Evolutionary conservation across 30 jellyfish, hydroid and myxozoan genomes (phyloP).

Genomic region (Aurelia sp.): DNA sequence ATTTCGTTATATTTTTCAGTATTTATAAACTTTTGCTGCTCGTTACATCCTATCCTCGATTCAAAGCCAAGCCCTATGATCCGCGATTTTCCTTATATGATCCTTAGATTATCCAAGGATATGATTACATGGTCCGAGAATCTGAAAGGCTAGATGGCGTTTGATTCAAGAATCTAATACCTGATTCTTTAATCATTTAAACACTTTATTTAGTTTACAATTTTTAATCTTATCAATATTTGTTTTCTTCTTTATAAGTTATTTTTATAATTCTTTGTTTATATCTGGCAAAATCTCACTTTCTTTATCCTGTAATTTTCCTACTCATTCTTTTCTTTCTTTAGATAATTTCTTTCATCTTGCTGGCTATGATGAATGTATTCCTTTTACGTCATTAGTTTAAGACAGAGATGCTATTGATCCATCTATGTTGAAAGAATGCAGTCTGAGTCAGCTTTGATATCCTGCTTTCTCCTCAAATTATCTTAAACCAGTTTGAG

Average conservation of each 20-base stretch:
- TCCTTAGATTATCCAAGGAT: slow-evolving; percentile 44
- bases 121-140: slow-evolving; percentile 79
- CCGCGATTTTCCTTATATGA: slow-evolving; percentile 77
- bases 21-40: neutral
- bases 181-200: no score
- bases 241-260: no score
- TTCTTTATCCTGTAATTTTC: neutral
- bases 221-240: neutral
- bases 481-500: no score
- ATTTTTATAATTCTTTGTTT: no score
- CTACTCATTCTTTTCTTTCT: neutral
- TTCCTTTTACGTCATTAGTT: slow-evolving; percentile 41
- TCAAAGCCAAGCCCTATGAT: slow-evolving; percentile 30
- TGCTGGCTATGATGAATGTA: slow-evolving; percentile 48
- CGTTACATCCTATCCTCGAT: neutral
- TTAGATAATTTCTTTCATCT: neutral
- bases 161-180: no score
- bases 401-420: slow-evolving; percentile 16
- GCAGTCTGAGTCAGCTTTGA: neutral
- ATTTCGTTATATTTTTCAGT: neutral
- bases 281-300: no score
- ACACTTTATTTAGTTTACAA: no score
- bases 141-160: slow-evolving; percentile 28
- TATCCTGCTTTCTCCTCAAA: no score
- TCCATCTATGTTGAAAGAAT: neutral